Percentiles rank a stretch among this genome's conserved stretches.
Conservation (phyloP, 2,113 vertebrate species). For the Podilymbus podiceps region DNA sequence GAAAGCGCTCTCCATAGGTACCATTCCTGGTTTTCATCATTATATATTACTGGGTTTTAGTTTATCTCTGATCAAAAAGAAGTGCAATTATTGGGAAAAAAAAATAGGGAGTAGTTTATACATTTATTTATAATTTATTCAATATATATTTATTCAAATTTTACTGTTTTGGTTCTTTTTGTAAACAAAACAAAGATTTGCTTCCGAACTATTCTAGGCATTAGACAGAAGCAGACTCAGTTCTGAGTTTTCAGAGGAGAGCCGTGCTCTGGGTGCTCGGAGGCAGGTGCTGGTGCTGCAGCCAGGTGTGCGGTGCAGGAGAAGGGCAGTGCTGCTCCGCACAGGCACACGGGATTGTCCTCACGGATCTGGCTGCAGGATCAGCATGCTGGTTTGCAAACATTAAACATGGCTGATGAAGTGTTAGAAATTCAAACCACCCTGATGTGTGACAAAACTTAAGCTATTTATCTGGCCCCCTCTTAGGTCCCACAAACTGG, state of each 20-base stretch:
- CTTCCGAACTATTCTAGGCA: neutral
- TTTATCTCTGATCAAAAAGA: neutral
- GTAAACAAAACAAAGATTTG: neutral
- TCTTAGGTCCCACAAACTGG: neutral
- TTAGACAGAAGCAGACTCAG: fast-evolving
- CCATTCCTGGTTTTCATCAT: neutral
- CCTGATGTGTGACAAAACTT: neutral
- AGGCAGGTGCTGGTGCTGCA: neutral
- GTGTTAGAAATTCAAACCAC: neutral
- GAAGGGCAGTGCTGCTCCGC: neutral
- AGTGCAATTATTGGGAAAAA: neutral
- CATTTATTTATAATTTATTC: too few species aligned
- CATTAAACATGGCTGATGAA: neutral
- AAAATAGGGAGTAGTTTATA: neutral
- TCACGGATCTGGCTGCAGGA: neutral
- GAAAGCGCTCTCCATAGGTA: neutral
- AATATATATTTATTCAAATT: neutral
- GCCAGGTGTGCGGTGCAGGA: neutral
- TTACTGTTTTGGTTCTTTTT: neutral
- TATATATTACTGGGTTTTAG: neutral
- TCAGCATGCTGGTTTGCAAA: neutral
- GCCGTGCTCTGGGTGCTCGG: fast-evolving
- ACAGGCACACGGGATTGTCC: neutral
- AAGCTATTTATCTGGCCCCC: neutral
- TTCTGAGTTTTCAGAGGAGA: neutral